Conservation (phyloP, 2,797 vertebrate genomes). For the Cottoperca gobio region DNA sequence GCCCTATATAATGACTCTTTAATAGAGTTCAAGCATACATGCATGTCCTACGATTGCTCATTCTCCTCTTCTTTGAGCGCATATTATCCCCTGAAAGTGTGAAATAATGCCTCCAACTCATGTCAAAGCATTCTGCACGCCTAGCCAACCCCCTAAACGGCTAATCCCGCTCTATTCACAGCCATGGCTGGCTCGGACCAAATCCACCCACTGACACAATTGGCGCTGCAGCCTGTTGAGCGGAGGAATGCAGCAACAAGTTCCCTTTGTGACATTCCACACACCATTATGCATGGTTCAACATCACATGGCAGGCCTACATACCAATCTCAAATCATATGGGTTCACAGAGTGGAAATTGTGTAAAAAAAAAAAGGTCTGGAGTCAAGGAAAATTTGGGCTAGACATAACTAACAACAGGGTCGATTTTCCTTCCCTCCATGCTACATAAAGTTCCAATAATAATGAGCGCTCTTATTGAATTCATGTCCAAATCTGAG, state of each 20-base stretch:
- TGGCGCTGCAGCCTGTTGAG: conserved; percentile 78
- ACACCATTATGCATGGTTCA: conserved; percentile 67
- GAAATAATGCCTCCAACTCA: conserved; percentile 22
- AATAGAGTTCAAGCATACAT: conserved; percentile 5
- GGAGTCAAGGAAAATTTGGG: conserved; percentile 3
- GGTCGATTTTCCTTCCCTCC: neutral
- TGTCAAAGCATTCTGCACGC: conserved; percentile 50
- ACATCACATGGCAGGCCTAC: conserved; percentile 77
- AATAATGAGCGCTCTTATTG: conserved; percentile 20
- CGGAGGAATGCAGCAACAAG: conserved; percentile 82
- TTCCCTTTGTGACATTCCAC: conserved; percentile 83
- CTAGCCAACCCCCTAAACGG: conserved; percentile 56
- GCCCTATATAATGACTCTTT: neutral
- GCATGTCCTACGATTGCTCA: conserved; percentile 28
- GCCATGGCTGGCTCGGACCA: conserved; percentile 59
- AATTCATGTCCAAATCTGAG: conserved; percentile 32
- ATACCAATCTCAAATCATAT: conserved; percentile 57
- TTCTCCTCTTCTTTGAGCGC: conserved; percentile 6
- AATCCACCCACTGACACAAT: conserved; percentile 82
- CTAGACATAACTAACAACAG: conserved; percentile 1
- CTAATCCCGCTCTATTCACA: conserved; percentile 75
- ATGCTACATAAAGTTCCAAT: conserved; percentile 42
- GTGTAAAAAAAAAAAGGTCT: neutral
- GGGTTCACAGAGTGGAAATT: conserved; percentile 12
- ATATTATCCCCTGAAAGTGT: conserved; percentile 30